Percentiles rank a stretch among this genome's conserved stretches.
These are phyloP conservation scores for Vidua macroura DNA, from an alignment of 2,113 vertebrate species.

Conservation along the genomic window DNA sequence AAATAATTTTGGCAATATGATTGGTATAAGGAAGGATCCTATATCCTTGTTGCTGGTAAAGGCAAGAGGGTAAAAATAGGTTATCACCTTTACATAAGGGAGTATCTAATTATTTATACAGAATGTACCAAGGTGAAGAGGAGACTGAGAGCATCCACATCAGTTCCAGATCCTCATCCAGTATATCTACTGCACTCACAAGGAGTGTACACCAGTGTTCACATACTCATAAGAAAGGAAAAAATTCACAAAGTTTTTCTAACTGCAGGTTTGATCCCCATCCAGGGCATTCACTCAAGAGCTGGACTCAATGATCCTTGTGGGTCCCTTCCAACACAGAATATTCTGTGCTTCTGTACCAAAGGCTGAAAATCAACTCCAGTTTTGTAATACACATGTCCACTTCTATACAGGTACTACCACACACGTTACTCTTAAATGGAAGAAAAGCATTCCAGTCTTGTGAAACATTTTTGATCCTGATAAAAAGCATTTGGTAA, in stretches of 20 bases:
- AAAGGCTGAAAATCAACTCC: not conserved
- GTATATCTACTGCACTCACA: not conserved
- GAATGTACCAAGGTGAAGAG: not conserved
- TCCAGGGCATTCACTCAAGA: not conserved
- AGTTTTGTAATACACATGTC: not conserved
- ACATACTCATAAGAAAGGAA: not conserved
- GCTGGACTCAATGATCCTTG: not conserved
- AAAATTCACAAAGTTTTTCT: not conserved
- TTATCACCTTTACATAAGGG: not conserved
- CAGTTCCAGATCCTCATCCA: not conserved
- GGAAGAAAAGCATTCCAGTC: not conserved
- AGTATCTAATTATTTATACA: not conserved
- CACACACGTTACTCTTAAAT: not conserved
- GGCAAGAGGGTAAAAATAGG: not conserved
- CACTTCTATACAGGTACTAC: not conserved
- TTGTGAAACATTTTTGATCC: not conserved
- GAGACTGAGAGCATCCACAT: not conserved
- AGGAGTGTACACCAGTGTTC: not conserved
- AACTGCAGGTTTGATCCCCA: not conserved
- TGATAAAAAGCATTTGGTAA: not conserved
- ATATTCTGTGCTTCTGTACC: not conserved
- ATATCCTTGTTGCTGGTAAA: not conserved
- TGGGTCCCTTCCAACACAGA: not conserved
- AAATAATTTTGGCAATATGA: not conserved
- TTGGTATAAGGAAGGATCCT: not conserved